Evolutionary conservation across 2,888 invertebrate species (phyloP).

Genomic region (Drosophila seclusa): DNA sequence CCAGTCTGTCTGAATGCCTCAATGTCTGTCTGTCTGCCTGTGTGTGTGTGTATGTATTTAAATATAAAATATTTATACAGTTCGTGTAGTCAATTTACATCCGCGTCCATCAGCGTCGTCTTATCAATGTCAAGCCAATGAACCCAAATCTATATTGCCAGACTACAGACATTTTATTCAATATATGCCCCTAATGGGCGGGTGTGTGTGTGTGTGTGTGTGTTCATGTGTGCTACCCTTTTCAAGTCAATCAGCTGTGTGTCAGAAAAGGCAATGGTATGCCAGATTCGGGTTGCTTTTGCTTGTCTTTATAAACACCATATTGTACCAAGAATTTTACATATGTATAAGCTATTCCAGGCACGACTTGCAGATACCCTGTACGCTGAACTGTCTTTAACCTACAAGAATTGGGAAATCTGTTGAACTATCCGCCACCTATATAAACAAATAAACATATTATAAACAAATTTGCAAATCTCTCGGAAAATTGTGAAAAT

Average conservation of each 20-base stretch:
- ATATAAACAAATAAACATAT: neutral
- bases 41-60: conserved; percentile 20
- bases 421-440: neutral
- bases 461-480: neutral
- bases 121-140: conserved; percentile 79
- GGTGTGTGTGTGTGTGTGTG: conserved; percentile 3
- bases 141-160: conserved; percentile 74
- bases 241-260: conserved; percentile 16
- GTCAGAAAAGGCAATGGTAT: conserved; percentile 23
- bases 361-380: neutral
- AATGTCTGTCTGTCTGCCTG: neutral
- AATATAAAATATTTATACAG: conserved; percentile 73
- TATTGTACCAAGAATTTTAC: conserved; percentile 8
- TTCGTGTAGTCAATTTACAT: conserved; percentile 74
- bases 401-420: neutral
- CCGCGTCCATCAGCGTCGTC: conserved; percentile 74
- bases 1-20: conserved; percentile 13
- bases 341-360: conserved; percentile 7
- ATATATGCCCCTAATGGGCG: conserved; percentile 38
- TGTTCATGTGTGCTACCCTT: conserved; percentile 31
- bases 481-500: neutral
- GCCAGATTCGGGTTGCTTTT: conserved; percentile 17
- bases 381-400: neutral
- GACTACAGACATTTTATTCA: conserved; percentile 44
- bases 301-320: conserved; percentile 31